A percentile compares a stretch with the other conserved stretches of the same genome.
These are phyloP conservation scores for Cossypha caffra DNA, from an alignment of 2,797 vertebrate species.

Conservation along the genomic window DNA sequence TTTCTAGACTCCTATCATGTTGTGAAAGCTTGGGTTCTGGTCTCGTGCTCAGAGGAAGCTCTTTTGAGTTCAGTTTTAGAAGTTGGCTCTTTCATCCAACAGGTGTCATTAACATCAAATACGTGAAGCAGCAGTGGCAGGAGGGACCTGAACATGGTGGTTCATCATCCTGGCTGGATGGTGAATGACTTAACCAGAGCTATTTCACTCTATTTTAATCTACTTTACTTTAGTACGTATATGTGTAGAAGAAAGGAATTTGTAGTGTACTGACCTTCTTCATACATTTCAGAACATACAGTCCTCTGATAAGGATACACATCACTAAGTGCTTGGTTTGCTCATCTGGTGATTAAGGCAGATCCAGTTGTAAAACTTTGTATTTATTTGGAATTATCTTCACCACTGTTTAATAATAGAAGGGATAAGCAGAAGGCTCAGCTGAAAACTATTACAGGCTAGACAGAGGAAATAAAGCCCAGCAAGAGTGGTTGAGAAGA, in stretches of 20 bases:
- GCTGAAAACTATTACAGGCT: not conserved
- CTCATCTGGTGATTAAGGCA: not conserved
- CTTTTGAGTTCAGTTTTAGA: not conserved
- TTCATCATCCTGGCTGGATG: not conserved
- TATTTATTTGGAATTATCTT: not conserved
- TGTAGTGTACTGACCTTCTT: not conserved
- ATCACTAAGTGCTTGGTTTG: not conserved
- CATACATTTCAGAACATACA: not conserved
- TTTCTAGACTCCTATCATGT: not conserved
- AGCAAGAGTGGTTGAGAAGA: not conserved
- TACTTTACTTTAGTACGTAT: accelerated
- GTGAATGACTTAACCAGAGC: not conserved
- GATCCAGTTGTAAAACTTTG: not conserved
- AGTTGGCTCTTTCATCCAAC: not conserved
- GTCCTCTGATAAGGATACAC: not conserved
- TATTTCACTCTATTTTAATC: not conserved
- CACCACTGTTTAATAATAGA: not conserved
- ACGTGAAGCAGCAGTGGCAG: not conserved
- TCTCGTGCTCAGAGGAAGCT: not conserved
- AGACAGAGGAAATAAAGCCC: accelerated
- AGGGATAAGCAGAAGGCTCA: not conserved
- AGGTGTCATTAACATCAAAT: not conserved
- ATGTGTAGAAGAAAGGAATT: not conserved
- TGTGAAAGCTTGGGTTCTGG: not conserved
- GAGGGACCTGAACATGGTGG: not conserved